phyloP scores from a whole-genome alignment of 2,113 vertebrate genomes.

The Carassius auratus region DNA sequence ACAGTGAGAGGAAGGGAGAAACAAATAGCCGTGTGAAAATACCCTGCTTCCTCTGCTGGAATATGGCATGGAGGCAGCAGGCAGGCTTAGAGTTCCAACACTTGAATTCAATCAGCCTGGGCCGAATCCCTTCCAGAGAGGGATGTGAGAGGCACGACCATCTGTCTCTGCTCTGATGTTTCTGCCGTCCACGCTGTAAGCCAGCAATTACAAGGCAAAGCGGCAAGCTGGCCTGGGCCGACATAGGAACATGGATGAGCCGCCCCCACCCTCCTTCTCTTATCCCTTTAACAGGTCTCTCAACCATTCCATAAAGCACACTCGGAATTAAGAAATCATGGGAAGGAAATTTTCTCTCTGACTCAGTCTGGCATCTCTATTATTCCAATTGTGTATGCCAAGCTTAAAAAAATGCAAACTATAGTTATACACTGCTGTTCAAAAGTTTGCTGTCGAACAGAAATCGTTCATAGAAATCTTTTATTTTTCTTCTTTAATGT shows the following conservation, averaged over 20 bases:
- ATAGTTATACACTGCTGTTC: not conserved
- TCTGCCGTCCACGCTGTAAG: constrained; percentile 52
- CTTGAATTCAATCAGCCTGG: constrained; percentile 59
- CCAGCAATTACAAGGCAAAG: constrained; percentile 58
- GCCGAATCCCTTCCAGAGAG: constrained; percentile 53
- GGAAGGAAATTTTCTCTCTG: not conserved
- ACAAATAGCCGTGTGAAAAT: not conserved
- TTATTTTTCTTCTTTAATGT: no score
- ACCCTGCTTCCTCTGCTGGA: not conserved
- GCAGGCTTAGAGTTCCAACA: constrained; percentile 49
- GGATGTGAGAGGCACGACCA: constrained; percentile 54
- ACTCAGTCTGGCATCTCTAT: not conserved
- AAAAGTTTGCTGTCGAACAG: not conserved
- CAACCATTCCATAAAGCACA: not conserved
- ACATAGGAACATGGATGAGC: constrained; percentile 18
- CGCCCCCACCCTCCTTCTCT: constrained; percentile 18
- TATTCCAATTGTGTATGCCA: not conserved
- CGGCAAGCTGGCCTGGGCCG: constrained; percentile 25
- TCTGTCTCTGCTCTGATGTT: constrained; percentile 60
- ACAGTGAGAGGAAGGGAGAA: not conserved
- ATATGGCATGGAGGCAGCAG: constrained; percentile 44
- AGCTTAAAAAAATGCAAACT: not conserved
- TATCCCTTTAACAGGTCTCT: constrained; percentile 3
- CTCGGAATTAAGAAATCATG: not conserved
- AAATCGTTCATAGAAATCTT: no score